A percentile compares a stretch with the other conserved stretches of the same genome.
phyloP scores from a whole-genome alignment of 1,140 invertebrate genomes.

The Battus philenor region DNA sequence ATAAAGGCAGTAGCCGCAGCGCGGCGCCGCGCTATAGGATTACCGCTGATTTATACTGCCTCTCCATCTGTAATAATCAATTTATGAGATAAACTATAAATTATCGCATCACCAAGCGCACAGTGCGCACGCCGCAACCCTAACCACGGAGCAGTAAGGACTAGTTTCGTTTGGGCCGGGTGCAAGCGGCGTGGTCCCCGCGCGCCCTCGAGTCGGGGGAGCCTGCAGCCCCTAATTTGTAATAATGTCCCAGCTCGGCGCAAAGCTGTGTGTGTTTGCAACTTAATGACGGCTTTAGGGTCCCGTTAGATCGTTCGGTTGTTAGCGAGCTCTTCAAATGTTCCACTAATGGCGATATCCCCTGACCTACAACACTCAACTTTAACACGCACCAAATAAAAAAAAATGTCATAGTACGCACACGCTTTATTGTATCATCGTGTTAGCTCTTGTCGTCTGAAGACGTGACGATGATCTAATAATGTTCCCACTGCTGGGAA shows the following conservation, averaged over 20 bases:
- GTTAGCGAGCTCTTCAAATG: too few relatives aligned
- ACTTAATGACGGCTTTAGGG: constrained; percentile 1
- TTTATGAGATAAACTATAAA: constrained; percentile 56
- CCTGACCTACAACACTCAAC: too few relatives aligned
- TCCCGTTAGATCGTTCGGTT: neutral
- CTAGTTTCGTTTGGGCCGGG: neutral
- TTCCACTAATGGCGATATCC: too few relatives aligned
- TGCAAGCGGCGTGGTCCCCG: neutral
- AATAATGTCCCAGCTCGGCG: constrained; percentile 38
- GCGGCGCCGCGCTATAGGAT: constrained; percentile 36
- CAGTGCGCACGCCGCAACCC: neutral
- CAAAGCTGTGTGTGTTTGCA: constrained; percentile 25
- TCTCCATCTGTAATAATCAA: constrained; percentile 51
- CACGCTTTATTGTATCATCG: too few relatives aligned
- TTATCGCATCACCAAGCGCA: constrained; percentile 11
- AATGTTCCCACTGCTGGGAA: too few relatives aligned
- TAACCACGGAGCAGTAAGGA: neutral
- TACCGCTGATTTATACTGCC: constrained; percentile 45
- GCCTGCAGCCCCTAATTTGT: constrained; percentile 30
- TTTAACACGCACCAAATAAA: too few relatives aligned
- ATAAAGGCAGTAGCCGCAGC: too few relatives aligned
- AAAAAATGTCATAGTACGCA: too few relatives aligned
- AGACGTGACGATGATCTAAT: too few relatives aligned
- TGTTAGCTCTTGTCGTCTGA: too few relatives aligned
- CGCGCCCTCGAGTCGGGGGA: constrained; percentile 11